Evolutionary conservation across 2,113 vertebrate species (phyloP).

Genomic region (Callochromis pleurospilus): DNA sequence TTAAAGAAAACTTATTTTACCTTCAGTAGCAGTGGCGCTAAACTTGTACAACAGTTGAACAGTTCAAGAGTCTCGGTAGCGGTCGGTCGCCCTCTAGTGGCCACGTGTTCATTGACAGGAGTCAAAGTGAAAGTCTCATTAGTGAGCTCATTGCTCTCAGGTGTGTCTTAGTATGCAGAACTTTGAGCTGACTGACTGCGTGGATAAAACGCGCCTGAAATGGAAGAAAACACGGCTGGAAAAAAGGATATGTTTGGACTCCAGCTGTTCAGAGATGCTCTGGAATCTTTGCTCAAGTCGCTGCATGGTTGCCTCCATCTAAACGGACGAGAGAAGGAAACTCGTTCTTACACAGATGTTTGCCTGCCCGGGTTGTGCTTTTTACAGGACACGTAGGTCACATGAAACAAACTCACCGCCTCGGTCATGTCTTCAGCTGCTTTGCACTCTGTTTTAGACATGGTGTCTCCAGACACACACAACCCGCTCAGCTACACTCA

Average conservation of each 20-base stretch:
- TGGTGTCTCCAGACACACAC: background rate
- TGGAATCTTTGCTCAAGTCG: conserved; percentile 78
- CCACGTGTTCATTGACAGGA: background rate
- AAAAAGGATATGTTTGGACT: conserved; percentile 84
- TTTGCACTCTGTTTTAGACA: conserved; percentile 49
- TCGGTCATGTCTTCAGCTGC: conserved; percentile 49
- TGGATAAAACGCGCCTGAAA: background rate
- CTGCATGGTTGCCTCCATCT: conserved; percentile 81
- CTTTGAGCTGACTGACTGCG: background rate
- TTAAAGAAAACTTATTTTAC: background rate
- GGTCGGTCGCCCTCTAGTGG: background rate
- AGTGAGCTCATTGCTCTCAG: background rate
- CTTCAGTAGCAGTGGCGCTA: background rate
- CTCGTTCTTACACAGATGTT: background rate
- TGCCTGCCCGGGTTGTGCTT: background rate
- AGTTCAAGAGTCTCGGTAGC: background rate
- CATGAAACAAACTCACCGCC: conserved; percentile 32
- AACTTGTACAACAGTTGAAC: background rate
- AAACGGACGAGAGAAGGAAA: background rate
- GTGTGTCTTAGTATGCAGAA: background rate
- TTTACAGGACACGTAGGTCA: background rate
- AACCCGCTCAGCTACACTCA: rapidly evolving
- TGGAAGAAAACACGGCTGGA: background rate
- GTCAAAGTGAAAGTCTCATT: background rate
- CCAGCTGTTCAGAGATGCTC: conserved; percentile 70